phyloP scores from a whole-genome alignment of 1,140 invertebrate genomes.

The Plodia interpunctella region DNA sequence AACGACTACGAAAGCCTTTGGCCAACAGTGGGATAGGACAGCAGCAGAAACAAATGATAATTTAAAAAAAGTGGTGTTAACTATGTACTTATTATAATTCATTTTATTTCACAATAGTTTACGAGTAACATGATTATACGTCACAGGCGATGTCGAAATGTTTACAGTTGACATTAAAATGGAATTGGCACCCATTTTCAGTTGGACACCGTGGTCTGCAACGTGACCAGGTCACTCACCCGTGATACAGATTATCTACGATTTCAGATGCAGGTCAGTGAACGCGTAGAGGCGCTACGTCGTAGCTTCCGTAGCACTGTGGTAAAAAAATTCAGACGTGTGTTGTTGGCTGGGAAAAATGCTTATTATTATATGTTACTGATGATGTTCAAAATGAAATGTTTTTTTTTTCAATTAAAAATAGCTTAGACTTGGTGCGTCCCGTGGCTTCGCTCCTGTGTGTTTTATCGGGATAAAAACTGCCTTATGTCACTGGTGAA shows the following conservation, averaged over 20 bases:
- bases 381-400: too few relatives aligned
- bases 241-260: background rate
- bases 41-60: background rate
- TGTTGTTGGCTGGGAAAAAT: too few relatives aligned
- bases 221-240: background rate
- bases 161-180: background rate
- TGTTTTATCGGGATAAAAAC: too few relatives aligned
- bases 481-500: too few relatives aligned
- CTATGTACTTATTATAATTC: too few relatives aligned
- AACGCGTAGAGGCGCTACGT: background rate
- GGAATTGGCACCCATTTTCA: background rate
- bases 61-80: too few relatives aligned
- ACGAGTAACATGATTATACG: background rate
- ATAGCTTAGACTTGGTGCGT: too few relatives aligned
- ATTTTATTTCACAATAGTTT: background rate
- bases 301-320: background rate
- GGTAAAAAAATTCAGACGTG: background rate
- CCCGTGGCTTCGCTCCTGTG: too few relatives aligned
- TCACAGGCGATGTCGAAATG: background rate
- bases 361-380: too few relatives aligned
- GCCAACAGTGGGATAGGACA: too few relatives aligned
- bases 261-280: background rate
- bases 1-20: too few relatives aligned
- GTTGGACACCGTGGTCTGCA: background rate
- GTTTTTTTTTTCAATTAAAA: too few relatives aligned